These are phyloP conservation scores for Halcyon badia DNA, from an alignment of 2,797 vertebrate species.

Conservation along the genomic window DNA sequence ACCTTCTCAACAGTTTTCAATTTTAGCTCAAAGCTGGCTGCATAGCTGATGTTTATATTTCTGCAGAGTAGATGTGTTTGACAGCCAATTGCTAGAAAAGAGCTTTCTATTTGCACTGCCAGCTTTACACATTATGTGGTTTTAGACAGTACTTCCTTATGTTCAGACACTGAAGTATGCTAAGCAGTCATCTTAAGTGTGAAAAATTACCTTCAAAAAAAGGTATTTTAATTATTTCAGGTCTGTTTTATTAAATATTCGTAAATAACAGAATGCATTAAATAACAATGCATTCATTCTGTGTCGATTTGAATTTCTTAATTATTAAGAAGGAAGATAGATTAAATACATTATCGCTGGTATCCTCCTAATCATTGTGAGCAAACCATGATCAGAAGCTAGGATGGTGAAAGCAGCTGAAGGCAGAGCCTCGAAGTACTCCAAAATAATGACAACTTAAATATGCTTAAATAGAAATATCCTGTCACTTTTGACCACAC, in stretches of 20 bases:
- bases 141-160: constrained; percentile 32
- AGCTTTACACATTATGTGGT: constrained; percentile 48
- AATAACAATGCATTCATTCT: not conserved
- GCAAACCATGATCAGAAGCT: not conserved
- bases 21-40: constrained; percentile 49
- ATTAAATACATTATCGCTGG: not conserved
- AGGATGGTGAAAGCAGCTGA: not conserved
- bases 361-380: not conserved
- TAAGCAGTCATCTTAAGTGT: constrained; percentile 54
- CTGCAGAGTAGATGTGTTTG: constrained; percentile 57
- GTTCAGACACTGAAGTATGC: constrained; percentile 26
- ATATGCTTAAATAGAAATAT: constrained; percentile 26
- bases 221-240: not conserved
- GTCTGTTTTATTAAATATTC: constrained; percentile 25
- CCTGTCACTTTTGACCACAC: not conserved
- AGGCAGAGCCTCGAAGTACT: not conserved
- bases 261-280: not conserved
- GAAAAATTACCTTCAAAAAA: constrained; percentile 16
- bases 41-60: constrained; percentile 57
- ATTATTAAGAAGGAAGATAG: not conserved
- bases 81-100: constrained; percentile 58
- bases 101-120: constrained; percentile 58
- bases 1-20: constrained; percentile 21
- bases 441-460: not conserved
- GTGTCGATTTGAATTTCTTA: not conserved